Base-by-base conservation (phyloP, 2,797 vertebrate genomes). In the Fistularia commersonii region DNA sequence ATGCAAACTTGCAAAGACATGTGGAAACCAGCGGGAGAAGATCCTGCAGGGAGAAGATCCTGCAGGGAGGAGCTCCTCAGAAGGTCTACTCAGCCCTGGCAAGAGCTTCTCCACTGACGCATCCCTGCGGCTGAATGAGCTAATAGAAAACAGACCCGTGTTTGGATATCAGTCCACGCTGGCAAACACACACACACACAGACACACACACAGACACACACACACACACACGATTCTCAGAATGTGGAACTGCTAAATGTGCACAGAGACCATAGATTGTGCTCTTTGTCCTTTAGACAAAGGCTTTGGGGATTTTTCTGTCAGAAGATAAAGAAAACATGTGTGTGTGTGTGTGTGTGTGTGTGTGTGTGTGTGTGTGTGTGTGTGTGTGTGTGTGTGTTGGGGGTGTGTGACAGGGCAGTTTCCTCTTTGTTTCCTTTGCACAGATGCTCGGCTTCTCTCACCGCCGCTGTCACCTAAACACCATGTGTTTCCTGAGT, bases 401-500 rank as follows among this genome's bases (percentile, higher is more conserved):
- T n/a, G n/a, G n/a, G n/a, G n/a, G n/a, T n/a, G n/a, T 69, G 43
- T 57, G 76, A 64, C 63, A 61, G 54, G n/a, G 49, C 6, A 34
- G 46, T 69, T 80, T 77, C 57, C 65, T 79, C 73, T 85, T 64
- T 81, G 77, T 79, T 84, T 76, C 76, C 77, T 84, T 82, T 83
- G 74, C 76, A 69, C 81, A 81, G 74, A 71, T 77, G 78, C 68
- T 63, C 36, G 9, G 53, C 57, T 53, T 47, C 60, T 38, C 50
- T 37, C 67, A 41, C 49, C 32, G 34, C 33, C 71, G 55, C 57
- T 83, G 81, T 87, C 86, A 85, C 80, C 72, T 71, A 5, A 65
- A 80, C 82, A 80, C 82, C n/a, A 89, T 77, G 58, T 85, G 85
- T 86, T 89, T 89, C 87, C 87, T 87, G 79, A 61, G 58, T 6